Evolutionary conservation across 2,888 invertebrate species (phyloP), one percentile per base, ranked within the genome.

Genomic region (Hololepta plana): DNA sequence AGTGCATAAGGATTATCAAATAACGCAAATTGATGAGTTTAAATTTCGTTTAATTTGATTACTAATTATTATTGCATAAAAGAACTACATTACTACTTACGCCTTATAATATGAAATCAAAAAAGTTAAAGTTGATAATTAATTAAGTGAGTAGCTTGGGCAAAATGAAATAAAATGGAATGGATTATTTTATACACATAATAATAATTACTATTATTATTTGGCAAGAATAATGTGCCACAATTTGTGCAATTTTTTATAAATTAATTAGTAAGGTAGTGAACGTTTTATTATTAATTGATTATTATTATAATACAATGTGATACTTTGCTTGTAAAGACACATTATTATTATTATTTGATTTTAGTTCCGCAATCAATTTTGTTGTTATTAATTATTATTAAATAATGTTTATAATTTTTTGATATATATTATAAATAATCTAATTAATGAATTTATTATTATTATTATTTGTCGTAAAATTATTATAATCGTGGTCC

Each of bases 221-320:
- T n/a, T 22, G 7, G 11, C 20, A 26, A 13, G 27, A 32, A 45
- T 47, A 46, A 47, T 51, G 51, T 51, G 46, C 48, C 47, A 49
- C 49, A 43, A 35, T 32, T 34, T 45, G 51, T 52, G 51, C 51
- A 52, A 49, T 51, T 38, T 47, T 45, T 42, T 31, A 36, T 36
- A 36, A 36, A 44, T 40, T 41, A 40, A 39, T 44, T 43, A 39
- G 37, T 40, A n/a, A n/a, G n/a, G n/a, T n/a, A n/a, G n/a, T n/a
- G n/a, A n/a, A n/a, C n/a, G n/a, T n/a, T n/a, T 35, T 35, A 32
- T 15, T 29, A 32, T 26, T 12, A 12, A 28, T 31, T 17, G 28
- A 32, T 27, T 28, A 32, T 36, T 35, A 36, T 34, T 35, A 34
- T 35, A 34, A 34, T 35, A 29, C 33, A 35, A 37, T 40, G 38